Base-by-base conservation (phyloP, 2,797 vertebrate genomes). In the Sebastes diploproa region DNA sequence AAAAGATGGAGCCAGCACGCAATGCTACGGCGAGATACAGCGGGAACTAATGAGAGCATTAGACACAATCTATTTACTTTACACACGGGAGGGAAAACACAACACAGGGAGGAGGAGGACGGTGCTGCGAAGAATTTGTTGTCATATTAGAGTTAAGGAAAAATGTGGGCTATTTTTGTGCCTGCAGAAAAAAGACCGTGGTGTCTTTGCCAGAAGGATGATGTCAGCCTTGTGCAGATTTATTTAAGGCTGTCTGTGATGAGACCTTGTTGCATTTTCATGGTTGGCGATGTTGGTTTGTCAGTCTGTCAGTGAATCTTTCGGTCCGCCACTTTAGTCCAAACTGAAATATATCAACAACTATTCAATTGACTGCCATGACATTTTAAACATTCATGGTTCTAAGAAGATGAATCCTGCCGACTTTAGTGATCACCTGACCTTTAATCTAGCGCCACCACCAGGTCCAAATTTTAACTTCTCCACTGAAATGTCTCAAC, bases 31-130 rank as follows among this genome's bases (percentile, higher is more conserved):
- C 16, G 75, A 81, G 67, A 74, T 20, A 36, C 75, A 80, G 63
- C 11, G 13, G 63, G 72, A 72, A 78, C 69, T 85, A 90, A 90
- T 85, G 86, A 89, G 78, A 76, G 78, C 77, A 82, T 86, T 84
- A 87, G 77, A 88, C 76, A 73, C 71, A 83, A 87, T 83, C 59
- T 88, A 77, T 77, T 86, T 78, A 80, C 71, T 71, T 69, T 69
- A 56, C 61, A 55, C 16, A 42, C 18, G 80, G 30, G 64, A 72
- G 25, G 34, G 20, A 32, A 80, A 85, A 70, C 50, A 75, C 32
- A 84, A 75, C 61, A 75, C 25, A 34, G n/a, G 5, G 42, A 58
- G 46, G 54, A 82, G 5, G 42, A 58, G 46, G 54, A 82, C 2
- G 13, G 2, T 20, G 63, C 22, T 75, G 29, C 11, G 52, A 55